Evolutionary conservation across 1,140 invertebrate species (phyloP), one percentile per base, ranked within the genome.

Genomic region (Melipona quadrifasciata): DNA sequence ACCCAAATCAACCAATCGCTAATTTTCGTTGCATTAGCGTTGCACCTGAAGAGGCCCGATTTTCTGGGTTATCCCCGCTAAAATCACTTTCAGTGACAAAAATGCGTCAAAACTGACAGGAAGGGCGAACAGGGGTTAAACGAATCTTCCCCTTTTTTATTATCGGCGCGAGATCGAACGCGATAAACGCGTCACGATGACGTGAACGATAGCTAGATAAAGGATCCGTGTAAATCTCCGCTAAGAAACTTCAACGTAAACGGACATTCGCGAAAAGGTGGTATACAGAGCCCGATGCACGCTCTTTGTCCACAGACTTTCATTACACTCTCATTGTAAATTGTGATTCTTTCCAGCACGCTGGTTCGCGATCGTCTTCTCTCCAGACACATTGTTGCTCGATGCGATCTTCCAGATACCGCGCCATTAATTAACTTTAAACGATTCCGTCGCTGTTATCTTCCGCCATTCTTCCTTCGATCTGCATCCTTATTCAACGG

Each of bases 341-440:
- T 47, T 47, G 39, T 55, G 11, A 4, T 31, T 31, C 65, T 57
- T 65, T 58, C 73, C 80, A 47, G 31, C 64, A 76, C 67, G 53
- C 34, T 58, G 77, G 76, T 47, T 47, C 73, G 68, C 67, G 53
- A 51, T 16, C 79, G 51, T 61, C 47, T 24, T 14, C 12, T 8
- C 17, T 16, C 11, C 1, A 12, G 58, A 39, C 39, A 27, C 73
- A 53, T 72, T 86, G 83, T 87, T 88, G 55, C 87, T 16, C 55
- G 31, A 55, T 58, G 73, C 24, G 76, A 71, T 64, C 72, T n/a
- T 24, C 27, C 79, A 53, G 55, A 34, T 55, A 27, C 51, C 17
- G 16, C 31, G 57, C 17, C 79, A 67, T 88, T 88, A 85, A 85
- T 89, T 89, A 88, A 65, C 71, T 24, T 76, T 82, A 75, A 85